Percentiles rank a stretch among this genome's conserved stretches.
These are phyloP conservation scores for Reticulitermes lucifugus DNA, from an alignment of 2,888 invertebrate genomes.

Conservation along the genomic window DNA sequence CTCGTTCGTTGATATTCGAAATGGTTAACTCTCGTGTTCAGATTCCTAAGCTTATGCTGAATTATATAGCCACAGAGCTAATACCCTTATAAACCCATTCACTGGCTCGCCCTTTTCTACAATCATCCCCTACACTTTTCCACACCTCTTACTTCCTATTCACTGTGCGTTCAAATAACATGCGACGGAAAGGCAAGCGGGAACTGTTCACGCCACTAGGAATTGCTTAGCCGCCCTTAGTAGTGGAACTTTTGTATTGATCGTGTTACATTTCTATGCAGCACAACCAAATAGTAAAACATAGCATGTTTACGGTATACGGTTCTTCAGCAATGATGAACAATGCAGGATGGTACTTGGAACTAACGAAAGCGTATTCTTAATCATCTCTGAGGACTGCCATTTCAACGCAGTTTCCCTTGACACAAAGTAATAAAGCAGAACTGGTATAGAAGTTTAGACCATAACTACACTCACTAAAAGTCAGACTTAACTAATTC, in stretches of 20 bases:
- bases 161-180: not conserved
- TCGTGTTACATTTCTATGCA: not conserved
- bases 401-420: too few species aligned
- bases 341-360: too few species aligned
- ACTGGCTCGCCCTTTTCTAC: not conserved
- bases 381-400: too few species aligned
- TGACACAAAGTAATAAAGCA: too few species aligned
- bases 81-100: not conserved
- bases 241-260: not conserved
- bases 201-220: not conserved
- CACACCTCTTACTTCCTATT: not conserved
- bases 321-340: too few species aligned
- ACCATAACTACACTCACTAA: too few species aligned
- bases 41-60: not conserved
- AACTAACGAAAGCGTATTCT: too few species aligned
- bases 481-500: too few species aligned
- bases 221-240: not conserved
- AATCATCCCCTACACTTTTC: not conserved
- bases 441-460: too few species aligned
- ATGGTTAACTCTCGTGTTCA: not conserved
- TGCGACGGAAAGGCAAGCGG: not conserved
- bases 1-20: not conserved
- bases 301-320: too few species aligned
- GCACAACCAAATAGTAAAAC: too few species aligned
- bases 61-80: not conserved